These are phyloP conservation scores for Buphagus erythrorhynchus DNA, from an alignment of 2,797 vertebrate genomes.

Conservation along the genomic window DNA sequence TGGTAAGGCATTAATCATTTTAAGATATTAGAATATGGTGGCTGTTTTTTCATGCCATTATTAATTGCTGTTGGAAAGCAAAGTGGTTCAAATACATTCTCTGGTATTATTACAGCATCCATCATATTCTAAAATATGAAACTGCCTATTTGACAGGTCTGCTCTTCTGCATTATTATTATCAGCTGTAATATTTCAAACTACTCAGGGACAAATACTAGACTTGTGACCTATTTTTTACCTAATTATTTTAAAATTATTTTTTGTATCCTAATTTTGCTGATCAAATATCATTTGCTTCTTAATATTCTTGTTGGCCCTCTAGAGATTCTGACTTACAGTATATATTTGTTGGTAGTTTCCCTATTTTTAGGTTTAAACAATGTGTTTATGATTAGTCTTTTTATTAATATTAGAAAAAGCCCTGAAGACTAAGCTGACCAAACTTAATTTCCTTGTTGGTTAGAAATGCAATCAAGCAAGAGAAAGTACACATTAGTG, in stretches of 20 bases:
- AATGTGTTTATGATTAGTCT: background rate
- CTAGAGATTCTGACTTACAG: background rate
- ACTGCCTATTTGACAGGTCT: background rate
- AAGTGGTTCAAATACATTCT: background rate
- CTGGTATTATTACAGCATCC: background rate
- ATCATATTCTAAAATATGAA: conserved; percentile 5
- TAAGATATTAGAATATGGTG: background rate
- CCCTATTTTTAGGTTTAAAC: background rate
- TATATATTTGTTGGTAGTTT: background rate
- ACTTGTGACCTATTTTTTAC: background rate
- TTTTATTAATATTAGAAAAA: background rate
- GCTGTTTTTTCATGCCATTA: background rate
- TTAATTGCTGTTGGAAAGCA: conserved; percentile 5
- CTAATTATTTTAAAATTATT: background rate
- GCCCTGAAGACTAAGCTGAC: background rate
- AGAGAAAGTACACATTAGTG: background rate
- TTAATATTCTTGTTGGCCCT: background rate
- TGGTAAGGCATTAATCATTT: background rate
- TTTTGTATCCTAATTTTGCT: background rate
- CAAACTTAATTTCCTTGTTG: background rate
- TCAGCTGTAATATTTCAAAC: conserved; percentile 3
- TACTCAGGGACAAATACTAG: background rate
- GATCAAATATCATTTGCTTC: background rate
- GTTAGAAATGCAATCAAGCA: background rate
- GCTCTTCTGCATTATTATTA: background rate